Evolutionary conservation across 2,888 invertebrate species (phyloP).

Genomic region (Limnephilus lunatus): DNA sequence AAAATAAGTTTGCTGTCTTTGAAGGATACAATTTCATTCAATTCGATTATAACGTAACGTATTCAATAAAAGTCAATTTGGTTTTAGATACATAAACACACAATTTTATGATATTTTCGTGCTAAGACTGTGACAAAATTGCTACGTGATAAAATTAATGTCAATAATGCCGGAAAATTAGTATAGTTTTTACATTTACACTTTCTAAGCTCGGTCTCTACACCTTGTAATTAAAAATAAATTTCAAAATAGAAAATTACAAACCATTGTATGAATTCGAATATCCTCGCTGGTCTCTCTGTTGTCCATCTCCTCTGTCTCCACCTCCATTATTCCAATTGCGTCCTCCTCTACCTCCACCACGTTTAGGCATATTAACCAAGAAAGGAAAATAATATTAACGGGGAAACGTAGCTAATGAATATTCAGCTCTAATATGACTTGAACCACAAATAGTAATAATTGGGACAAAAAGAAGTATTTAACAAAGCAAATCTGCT

Average conservation of each 20-base stretch:
- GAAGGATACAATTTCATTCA: background rate
- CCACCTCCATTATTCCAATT: slow-evolving; percentile 70
- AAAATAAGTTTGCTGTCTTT: no score
- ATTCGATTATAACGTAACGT: background rate
- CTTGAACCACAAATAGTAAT: background rate
- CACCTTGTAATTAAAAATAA: background rate
- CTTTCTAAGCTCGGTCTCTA: background rate
- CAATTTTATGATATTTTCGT: background rate
- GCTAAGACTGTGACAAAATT: background rate
- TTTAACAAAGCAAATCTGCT: background rate
- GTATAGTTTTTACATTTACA: background rate
- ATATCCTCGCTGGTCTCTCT: slow-evolving; percentile 67
- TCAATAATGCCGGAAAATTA: background rate
- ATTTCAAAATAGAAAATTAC: background rate
- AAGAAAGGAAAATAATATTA: slow-evolving; percentile 13
- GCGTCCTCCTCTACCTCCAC: slow-evolving; percentile 72
- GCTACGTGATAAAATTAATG: background rate
- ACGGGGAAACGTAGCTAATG: background rate
- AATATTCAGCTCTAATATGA: background rate
- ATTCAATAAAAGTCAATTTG: background rate
- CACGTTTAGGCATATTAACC: slow-evolving; percentile 75
- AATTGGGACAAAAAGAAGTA: background rate
- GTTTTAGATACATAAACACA: background rate
- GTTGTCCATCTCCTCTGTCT: slow-evolving; percentile 46
- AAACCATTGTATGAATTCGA: slow-evolving; percentile 67